These are phyloP conservation scores for Synanthedon andrenaeformis DNA, from an alignment of 2,888 invertebrate genomes.

Conservation along the genomic window DNA sequence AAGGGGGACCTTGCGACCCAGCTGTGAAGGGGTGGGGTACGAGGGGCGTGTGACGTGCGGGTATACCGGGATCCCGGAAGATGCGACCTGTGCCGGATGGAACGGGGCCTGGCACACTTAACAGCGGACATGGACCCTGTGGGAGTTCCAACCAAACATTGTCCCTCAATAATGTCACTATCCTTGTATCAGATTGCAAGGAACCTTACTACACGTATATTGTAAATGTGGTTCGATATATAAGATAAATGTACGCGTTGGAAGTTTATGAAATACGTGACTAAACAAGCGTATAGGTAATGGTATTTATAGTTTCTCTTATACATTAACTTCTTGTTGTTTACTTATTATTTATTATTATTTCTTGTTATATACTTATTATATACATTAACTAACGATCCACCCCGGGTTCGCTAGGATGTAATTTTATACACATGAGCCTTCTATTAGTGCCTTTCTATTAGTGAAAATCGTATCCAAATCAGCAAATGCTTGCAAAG, in stretches of 20 bases:
- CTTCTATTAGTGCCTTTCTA: no score
- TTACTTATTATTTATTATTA: no score
- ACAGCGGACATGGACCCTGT: background rate
- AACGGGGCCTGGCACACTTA: conserved; percentile 13
- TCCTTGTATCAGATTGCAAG: background rate
- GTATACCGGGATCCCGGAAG: conserved; percentile 27
- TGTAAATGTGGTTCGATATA: background rate
- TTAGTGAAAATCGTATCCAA: no score
- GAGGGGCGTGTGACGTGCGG: conserved; percentile 7
- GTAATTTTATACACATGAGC: no score
- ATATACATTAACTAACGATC: no score
- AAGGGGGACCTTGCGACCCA: conserved; percentile 55
- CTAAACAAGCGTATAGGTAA: no score
- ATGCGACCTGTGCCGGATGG: conserved; percentile 39
- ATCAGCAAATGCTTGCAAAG: no score
- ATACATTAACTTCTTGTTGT: no score
- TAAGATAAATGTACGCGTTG: background rate
- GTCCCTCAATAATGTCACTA: no score
- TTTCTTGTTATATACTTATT: no score
- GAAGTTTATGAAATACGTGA: background rate
- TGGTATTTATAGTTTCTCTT: no score
- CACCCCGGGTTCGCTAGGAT: no score
- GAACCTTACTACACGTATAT: background rate
- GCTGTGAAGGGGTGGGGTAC: conserved; percentile 22
- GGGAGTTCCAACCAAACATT: background rate